Evolutionary conservation across 35 echinoderm and acorn worm species (phyloP).

Genomic region (Ptychodera flava): DNA sequence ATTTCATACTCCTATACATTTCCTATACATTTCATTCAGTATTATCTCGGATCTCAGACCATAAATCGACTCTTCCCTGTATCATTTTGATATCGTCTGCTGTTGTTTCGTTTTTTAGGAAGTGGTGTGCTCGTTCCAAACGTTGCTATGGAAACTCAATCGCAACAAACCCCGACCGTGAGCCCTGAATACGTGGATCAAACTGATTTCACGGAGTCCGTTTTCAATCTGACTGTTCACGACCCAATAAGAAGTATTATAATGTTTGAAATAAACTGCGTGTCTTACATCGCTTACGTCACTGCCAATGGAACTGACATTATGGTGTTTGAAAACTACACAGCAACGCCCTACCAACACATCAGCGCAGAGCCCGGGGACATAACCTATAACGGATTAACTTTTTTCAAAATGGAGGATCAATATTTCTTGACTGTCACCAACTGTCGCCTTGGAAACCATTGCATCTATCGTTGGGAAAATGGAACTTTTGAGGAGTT

Average conservation of each 20-base stretch:
- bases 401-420: not conserved
- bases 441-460: not conserved
- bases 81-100: too few relatives aligned
- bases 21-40: too few relatives aligned
- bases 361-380: not conserved
- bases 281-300: not conserved
- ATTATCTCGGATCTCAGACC: too few relatives aligned
- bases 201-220: too few relatives aligned
- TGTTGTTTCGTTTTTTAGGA: too few relatives aligned
- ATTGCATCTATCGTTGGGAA: not conserved
- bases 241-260: not conserved
- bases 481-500: not conserved
- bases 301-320: not conserved
- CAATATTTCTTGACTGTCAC: not conserved
- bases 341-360: not conserved
- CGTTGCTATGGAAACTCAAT: too few relatives aligned
- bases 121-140: too few relatives aligned
- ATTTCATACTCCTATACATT: too few relatives aligned
- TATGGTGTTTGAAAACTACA: not conserved
- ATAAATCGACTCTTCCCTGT: too few relatives aligned
- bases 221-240: not conserved
- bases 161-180: too few relatives aligned
- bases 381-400: not conserved
- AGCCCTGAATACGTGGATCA: too few relatives aligned
- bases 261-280: not conserved